Conservation (phyloP, 2,797 vertebrate genomes). For the Spizella passerina region DNA sequence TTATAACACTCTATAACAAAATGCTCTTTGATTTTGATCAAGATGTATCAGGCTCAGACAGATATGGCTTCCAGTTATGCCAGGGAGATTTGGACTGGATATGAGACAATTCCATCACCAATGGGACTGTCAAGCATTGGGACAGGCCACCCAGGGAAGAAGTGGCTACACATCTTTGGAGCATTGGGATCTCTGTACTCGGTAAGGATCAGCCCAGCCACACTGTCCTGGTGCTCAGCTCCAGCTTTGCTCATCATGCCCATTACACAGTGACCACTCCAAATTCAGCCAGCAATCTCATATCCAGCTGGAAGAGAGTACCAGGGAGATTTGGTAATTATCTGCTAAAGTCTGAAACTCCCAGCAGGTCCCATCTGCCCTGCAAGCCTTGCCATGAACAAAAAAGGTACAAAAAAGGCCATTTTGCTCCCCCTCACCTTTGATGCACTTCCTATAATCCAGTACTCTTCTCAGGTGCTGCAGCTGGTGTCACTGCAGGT, state of each 20-base stretch:
- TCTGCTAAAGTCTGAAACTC: background rate
- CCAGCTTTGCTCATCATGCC: background rate
- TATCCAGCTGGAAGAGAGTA: background rate
- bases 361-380: background rate
- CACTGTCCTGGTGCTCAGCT: background rate
- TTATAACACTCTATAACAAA: background rate
- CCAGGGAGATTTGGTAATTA: background rate
- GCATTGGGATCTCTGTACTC: background rate
- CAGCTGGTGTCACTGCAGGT: background rate
- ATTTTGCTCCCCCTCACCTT: background rate
- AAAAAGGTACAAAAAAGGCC: background rate
- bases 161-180: background rate
- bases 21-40: background rate
- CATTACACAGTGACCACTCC: fast-evolving
- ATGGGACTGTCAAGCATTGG: background rate
- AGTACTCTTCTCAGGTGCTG: background rate
- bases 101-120: background rate
- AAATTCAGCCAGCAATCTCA: background rate
- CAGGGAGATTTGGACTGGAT: background rate
- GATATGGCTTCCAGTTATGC: background rate
- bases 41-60: background rate
- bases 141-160: background rate
- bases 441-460: background rate
- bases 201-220: background rate
- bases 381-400: background rate